Evolutionary conservation across 1,140 invertebrate genomes (phyloP), one percentile per base, ranked within the genome.

Genomic region (Drosophila ambigua): DNA sequence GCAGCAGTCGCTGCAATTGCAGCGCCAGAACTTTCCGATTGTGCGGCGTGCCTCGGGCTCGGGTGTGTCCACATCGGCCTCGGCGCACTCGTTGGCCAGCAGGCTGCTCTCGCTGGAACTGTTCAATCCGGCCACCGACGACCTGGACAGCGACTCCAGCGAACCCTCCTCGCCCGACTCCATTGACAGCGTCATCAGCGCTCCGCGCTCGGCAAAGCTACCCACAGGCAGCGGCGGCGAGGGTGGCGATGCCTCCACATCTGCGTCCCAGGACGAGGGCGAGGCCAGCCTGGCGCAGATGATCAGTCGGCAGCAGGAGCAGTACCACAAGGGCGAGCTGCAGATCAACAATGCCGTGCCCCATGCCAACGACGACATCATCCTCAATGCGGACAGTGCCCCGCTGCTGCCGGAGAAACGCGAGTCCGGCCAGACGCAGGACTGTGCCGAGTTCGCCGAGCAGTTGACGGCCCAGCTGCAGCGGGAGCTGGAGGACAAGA

Each of bases 51-150:
- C 94, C 6, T 85, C 82, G 2, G 82, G 82, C 1, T 82, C 81
- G 2, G 81, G 77, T 0, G 31, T 68, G 7, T 93, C 93, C 57
- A 49, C 62, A 8, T 50, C 67, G 0, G 92, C 73, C 26, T 63
- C 78, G 8, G 24, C 67, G 5, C 92, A 72, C 7, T 63, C 78
- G 6, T 60, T 82, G 15, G 67, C 62, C 57, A 93, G 95, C 0
- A 95, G 95, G 58, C 88, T 97, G 11, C 92, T 97, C 58, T 96
- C 96, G 2, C 91, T 97, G 53, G 97, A 98, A 90, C 92, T 98
- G 5, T 98, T 97, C 80, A 98, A 98, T 92, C 97, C 97, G 1
- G 97, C 97, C 82, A 97, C 95, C 6, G 97, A 98, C 90, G 97
- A 98, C 80, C 94, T 97, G 91, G 97, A 98, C 84, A 97, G 96